Conservation (phyloP, 1,140 invertebrate genomes). For the Apis mellifera region Amel_HAv3.1 CM009932.2:6762501-6763000, state of each 20-base stretch:
- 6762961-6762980: slow-evolving; percentile 39
- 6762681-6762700: slow-evolving; percentile 9
- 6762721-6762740: slow-evolving; percentile 41
- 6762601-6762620: slow-evolving; percentile 89
- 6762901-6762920: slow-evolving; percentile 42
- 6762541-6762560: slow-evolving; percentile 83
- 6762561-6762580: slow-evolving; percentile 89
- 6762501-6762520: slow-evolving; percentile 38
- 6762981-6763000: slow-evolving; percentile 4
- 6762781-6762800: slow-evolving; percentile 23
- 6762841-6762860: slow-evolving; percentile 9
- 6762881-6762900: slow-evolving; percentile 40
- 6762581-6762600: slow-evolving; percentile 87
- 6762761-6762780: slow-evolving; percentile 39
- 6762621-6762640: slow-evolving; percentile 87
- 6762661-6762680: slow-evolving; percentile 70
- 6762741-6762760: slow-evolving; percentile 24
- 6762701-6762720: slow-evolving; percentile 57
- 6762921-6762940: slow-evolving; percentile 43
- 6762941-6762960: slow-evolving; percentile 44
- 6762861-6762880: slow-evolving; percentile 22
- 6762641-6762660: slow-evolving; percentile 65
- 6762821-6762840: slow-evolving; percentile 35
- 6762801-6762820: slow-evolving; percentile 19
- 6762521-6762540: slow-evolving; percentile 80